Evolutionary conservation across 2,797 vertebrate genomes (phyloP), one percentile per base, ranked within the genome.

Genomic region (Hippoglossus hippoglossus): DNA sequence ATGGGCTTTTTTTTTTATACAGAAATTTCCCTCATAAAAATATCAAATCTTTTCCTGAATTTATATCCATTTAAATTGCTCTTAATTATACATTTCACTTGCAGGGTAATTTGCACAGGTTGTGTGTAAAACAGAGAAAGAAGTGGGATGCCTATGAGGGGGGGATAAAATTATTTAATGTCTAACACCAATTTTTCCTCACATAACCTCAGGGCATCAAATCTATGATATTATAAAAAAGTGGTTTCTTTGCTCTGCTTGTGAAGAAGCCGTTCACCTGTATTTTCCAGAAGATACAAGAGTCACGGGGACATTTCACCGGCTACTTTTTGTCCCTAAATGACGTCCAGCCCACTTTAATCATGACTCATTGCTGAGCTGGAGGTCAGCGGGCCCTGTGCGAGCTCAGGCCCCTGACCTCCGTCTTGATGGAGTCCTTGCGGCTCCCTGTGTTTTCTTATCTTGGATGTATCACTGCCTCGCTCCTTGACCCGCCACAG

Each of bases 401-500:
- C 59, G 26, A 47, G 25, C 28, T 19, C 31, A 16, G 36, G 54
- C 64, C 39, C 10, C 58, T 77, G 73, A 79, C 79, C 81, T 76
- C n/a, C 13, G 22, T 68, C 47, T 56, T 65, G 58, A 73, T 62
- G 28, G 67, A 73, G 72, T 68, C 67, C 68, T 69, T 64, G 36
- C 62, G 34, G 28, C 60, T 63, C 57, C 55, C 18, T 22, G 28
- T 39, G 24, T 73, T 77, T 69, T 76, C 52, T 77, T 52, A 55
- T 64, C 50, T 60, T 8, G 12, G 51, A 46, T 55, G 47, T 55
- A 31, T 56, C 53, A 39, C 60, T 55, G 50, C 19, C 39, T 65
- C 51, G 8, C 26, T 82, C 68, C 56, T 76, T 66, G 75, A 79
- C 63, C 71, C 18, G 8, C 53, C 50, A 67, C 61, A 49, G 69